These are phyloP conservation scores for Indicator indicator DNA, from an alignment of 2,113 vertebrate genomes.

Conservation along the genomic window DNA sequence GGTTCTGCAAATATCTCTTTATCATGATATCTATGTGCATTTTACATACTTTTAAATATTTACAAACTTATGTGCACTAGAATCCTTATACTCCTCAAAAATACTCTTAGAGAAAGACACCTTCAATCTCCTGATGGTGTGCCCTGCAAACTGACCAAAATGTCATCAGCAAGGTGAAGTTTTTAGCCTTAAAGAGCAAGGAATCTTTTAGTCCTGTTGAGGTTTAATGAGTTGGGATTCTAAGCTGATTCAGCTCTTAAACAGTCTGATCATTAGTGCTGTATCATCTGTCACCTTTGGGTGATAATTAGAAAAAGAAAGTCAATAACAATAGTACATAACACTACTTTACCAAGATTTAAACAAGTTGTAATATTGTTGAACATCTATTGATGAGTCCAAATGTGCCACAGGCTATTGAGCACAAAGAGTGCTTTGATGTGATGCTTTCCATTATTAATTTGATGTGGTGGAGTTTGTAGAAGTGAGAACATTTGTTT, in stretches of 20 bases:
- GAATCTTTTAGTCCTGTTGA: conserved; percentile 42
- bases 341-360: conserved; percentile 82
- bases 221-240: conserved; percentile 69
- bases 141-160: not conserved
- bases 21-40: not conserved
- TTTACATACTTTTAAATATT: not conserved
- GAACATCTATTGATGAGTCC: conserved; percentile 83
- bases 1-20: not conserved
- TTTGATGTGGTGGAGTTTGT: conserved; percentile 74
- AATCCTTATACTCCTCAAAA: not conserved
- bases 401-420: conserved; percentile 81
- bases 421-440: conserved; percentile 74
- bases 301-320: conserved; percentile 84
- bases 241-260: conserved; percentile 72
- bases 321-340: conserved; percentile 84
- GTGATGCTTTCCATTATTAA: conserved; percentile 81
- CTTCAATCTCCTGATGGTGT: not conserved
- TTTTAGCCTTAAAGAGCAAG: conserved; percentile 38
- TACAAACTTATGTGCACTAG: not conserved
- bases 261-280: conserved; percentile 78
- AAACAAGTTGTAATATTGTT: conserved; percentile 83
- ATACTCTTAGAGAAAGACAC: not conserved
- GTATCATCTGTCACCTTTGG: conserved; percentile 83
- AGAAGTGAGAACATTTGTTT: conserved; percentile 71
- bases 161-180: not conserved